Evolutionary conservation across 2,797 vertebrate genomes (phyloP).

Genomic region (Intellagama lesueurii): DNA sequence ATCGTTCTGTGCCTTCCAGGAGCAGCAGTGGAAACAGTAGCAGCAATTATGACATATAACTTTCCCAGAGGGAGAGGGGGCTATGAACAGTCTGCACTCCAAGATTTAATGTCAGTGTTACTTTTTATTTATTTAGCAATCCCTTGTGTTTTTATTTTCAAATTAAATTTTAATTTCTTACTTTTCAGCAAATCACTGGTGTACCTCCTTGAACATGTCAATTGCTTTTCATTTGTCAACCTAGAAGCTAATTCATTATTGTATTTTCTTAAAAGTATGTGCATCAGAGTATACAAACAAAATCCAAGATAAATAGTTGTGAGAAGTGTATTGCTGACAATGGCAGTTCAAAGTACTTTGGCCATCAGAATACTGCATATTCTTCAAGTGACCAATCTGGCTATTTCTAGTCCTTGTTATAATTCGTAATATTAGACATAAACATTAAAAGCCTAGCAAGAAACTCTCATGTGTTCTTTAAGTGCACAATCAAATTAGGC

Average conservation of each 20-base stretch:
- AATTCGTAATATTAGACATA: not conserved
- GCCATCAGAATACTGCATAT: conserved; percentile 2
- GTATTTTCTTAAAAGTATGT: conserved; percentile 62
- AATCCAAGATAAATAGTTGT: conserved; percentile 44
- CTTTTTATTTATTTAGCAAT: conserved; percentile 45
- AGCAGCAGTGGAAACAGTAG: not conserved
- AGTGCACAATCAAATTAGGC: conserved; percentile 28
- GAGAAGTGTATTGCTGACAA: conserved; percentile 46
- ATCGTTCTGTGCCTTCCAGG: not conserved
- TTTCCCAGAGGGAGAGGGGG: not conserved
- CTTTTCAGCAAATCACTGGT: conserved; percentile 13
- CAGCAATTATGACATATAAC: not conserved
- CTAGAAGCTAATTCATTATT: conserved; percentile 47
- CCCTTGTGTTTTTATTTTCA: conserved; percentile 40
- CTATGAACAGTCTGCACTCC: conserved; percentile 5
- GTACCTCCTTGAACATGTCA: conserved; percentile 60
- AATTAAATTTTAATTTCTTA: conserved; percentile 20
- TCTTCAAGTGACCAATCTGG: conserved; percentile 31
- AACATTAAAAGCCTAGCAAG: conserved; percentile 33
- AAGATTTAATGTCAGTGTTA: conserved; percentile 10
- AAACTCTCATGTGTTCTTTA: not conserved
- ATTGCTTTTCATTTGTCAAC: conserved; percentile 30
- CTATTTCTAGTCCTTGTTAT: not conserved
- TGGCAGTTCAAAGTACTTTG: not conserved
- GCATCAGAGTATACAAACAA: conserved; percentile 66